These are phyloP conservation scores for Varanus salvator DNA, from an alignment of 2,113 vertebrate genomes.

Conservation along the genomic window DNA sequence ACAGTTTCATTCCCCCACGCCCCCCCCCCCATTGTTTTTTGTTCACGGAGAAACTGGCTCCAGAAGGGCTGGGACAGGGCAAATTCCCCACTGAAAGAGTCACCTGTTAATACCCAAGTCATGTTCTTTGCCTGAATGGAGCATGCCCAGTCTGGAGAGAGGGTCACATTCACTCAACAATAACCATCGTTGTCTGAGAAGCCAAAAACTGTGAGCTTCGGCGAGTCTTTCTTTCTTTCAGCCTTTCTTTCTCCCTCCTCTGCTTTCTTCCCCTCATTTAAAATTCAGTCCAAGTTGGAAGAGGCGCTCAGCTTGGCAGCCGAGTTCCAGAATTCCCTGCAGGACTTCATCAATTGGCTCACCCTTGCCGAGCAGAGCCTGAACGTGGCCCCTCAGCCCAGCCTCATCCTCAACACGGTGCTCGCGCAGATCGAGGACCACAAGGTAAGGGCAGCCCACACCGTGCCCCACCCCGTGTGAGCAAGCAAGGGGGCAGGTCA, in stretches of 20 bases:
- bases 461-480: accelerated
- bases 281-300: constrained; percentile 90
- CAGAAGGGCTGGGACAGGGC: not conserved
- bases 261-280: constrained; percentile 8
- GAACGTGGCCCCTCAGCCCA: constrained; percentile 90
- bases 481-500: not conserved
- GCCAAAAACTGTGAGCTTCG: constrained; percentile 46
- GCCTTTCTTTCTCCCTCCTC: not conserved
- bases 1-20: constrained; percentile 24
- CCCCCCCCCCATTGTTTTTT: constrained; percentile 7
- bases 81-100: constrained; percentile 38
- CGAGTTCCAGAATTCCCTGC: constrained; percentile 95
- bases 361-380: constrained; percentile 94
- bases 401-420: constrained; percentile 92
- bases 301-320: constrained; percentile 91
- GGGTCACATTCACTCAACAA: constrained; percentile 47
- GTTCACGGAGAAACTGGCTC: constrained; percentile 33
- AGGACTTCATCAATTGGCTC: constrained; percentile 99
- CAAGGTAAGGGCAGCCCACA: constrained; percentile 81
- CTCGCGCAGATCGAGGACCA: constrained; percentile 98
- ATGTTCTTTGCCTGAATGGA: not conserved
- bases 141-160: constrained; percentile 47
- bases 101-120: constrained; percentile 44
- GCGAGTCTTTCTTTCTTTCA: constrained; percentile 18
- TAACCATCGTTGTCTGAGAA: constrained; percentile 60